Conservation (phyloP, 2,888 invertebrate species). For the Tanypteryx hageni region DNA sequence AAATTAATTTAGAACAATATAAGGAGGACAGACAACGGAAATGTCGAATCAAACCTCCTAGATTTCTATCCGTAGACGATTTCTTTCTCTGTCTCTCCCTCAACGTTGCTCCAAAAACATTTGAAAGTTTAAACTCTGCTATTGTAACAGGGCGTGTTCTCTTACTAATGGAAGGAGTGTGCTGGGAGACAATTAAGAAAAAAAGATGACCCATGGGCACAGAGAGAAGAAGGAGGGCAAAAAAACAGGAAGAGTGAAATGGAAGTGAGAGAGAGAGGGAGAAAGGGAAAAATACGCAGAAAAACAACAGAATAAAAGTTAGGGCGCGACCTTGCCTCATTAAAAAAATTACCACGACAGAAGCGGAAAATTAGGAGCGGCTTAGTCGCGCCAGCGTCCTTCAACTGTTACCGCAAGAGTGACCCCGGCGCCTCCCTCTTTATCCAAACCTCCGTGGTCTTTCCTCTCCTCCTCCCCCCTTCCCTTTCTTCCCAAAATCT, state of each 20-base stretch:
- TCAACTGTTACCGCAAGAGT: not conserved
- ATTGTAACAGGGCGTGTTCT: too few relatives aligned
- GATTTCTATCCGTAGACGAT: too few relatives aligned
- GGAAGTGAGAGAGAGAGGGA: not conserved
- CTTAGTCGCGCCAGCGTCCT: not conserved
- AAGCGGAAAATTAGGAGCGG: constrained; percentile 28
- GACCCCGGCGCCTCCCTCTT: not conserved
- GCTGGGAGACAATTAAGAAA: not conserved
- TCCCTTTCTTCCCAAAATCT: not conserved
- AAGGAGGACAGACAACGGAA: too few relatives aligned
- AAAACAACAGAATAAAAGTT: not conserved
- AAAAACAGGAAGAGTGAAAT: not conserved
- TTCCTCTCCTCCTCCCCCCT: not conserved
- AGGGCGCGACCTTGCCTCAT: constrained; percentile 32
- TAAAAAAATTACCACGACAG: constrained; percentile 4
- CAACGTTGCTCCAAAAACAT: too few relatives aligned
- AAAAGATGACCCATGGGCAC: not conserved
- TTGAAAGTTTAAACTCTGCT: too few relatives aligned
- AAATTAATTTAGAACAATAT: too few relatives aligned
- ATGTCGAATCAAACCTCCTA: too few relatives aligned
- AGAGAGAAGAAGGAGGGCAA: not conserved
- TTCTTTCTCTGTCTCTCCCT: too few relatives aligned
- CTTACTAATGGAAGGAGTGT: not conserved
- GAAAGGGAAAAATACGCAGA: not conserved
- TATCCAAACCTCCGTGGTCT: not conserved